Base-by-base conservation (phyloP, 2,113 vertebrate species). In the Cyanoramphus novaezelandiae region DNA sequence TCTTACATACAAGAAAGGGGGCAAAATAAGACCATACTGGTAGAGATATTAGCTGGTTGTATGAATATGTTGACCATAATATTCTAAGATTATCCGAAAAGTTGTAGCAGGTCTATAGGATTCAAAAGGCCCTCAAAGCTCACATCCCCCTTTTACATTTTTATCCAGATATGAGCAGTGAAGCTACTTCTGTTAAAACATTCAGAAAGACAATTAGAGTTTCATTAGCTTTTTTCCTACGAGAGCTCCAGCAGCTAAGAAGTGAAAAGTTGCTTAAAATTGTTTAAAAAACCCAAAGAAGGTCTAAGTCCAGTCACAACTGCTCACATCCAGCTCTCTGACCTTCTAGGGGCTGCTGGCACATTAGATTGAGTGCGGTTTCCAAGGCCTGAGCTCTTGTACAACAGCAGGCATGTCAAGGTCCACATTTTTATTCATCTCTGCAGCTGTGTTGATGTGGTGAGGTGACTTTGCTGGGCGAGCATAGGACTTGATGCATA, bases 401-500 rank as follows among this genome's bases (percentile, higher is more conserved):
- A 65, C 49, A 44, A 33, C 15, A 59, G 24, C 41, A 49, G 13
- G 16, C 52, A 28, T 0, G 1, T 35, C 10, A 35, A 37, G 19
- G 39, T 64, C 37, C 17, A 37, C 1, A 6, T 59, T 92, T 93
- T 84, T 21, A 31, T 50, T 77, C 64, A 25, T 3, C 59, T 60
- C 50, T 35, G 29, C 39, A 52, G 35, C 35, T 39, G 15, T 41
- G 53, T 71, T 84, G 41, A 68, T 67, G 74, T 1, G 2, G n/a
- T 23, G 63, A 81, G 47, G n/a, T 59, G 62, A 39, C 52, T 93
- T 75, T 43, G 35, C 46, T 86, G 60, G 53, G n/a, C 1, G 8
- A 52, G 23, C 3, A 2, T 60, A 31, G 37, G 44, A 64, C 31
- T 13, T 4, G 9, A 59, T 1, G 2, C 3, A 3, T 2, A 2